These are phyloP conservation scores for Peromyscus polionotus DNA, from an alignment of 2,113 vertebrate species.

Conservation along the genomic window DNA sequence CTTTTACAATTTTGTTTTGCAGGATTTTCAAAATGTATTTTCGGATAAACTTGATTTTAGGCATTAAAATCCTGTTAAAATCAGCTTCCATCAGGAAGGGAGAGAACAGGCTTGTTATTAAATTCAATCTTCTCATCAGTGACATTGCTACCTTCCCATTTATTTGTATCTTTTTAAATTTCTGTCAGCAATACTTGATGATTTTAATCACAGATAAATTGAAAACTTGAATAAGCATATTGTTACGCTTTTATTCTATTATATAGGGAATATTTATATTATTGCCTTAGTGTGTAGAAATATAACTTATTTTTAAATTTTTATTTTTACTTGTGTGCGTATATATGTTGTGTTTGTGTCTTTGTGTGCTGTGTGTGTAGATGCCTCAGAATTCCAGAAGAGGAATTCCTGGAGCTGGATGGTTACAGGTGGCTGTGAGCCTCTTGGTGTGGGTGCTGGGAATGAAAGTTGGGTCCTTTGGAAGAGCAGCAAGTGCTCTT, in stretches of 20 bases:
- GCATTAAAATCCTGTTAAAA: not conserved
- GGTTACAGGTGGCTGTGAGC: not conserved
- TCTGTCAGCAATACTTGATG: not conserved
- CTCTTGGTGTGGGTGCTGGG: not conserved
- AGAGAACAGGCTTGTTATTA: not conserved
- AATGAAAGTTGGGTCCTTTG: not conserved
- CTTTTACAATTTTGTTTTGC: not conserved
- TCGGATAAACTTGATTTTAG: constrained; percentile 28
- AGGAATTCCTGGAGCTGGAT: not conserved
- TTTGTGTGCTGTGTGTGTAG: not conserved
- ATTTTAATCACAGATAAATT: not conserved
- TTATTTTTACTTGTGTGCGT: not conserved
- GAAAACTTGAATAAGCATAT: not conserved
- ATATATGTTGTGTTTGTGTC: not conserved
- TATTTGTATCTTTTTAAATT: not conserved
- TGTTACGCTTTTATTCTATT: not conserved
- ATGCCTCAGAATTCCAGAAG: not conserved
- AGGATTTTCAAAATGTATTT: not conserved
- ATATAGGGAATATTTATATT: not conserved
- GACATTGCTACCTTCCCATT: not conserved
- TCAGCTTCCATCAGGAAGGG: not conserved
- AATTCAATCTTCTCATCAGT: not conserved
- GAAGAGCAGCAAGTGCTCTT: not conserved
- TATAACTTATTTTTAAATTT: not conserved
- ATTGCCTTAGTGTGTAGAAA: not conserved